Evolutionary conservation across 2,797 vertebrate genomes (phyloP), one percentile per base, ranked within the genome.

Genomic region (Scolopax bukidnonensis): DNA sequence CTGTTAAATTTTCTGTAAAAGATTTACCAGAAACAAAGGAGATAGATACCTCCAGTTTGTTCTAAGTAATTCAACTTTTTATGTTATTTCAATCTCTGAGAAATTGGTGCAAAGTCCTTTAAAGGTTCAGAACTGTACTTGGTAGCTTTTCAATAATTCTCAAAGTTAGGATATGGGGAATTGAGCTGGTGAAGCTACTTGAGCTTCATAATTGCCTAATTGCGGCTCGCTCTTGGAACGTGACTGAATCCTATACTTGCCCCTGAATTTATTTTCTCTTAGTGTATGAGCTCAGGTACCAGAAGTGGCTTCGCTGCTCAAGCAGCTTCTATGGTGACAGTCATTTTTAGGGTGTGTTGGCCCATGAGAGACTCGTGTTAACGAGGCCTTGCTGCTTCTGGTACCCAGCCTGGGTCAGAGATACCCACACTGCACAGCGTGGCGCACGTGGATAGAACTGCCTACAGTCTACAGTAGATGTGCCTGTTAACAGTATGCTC

Each of bases 401-500:
- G 88, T 95, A 93, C 93, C 87, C 86, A 79, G 74, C 51, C 59
- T 21, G 17, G 61, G 83, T 59, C 59, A 61, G 68, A 40, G 43
- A 16, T 11, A 23, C 21, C 16, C 64, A 12, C 82, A 12, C 73
- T 4, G 57, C 36, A 23, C 48, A 53, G 21, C 2, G 80, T 78
- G 45, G 87, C 45, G 84, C 63, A 56, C 2, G 0, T 38, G 47
- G 67, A 25, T 74, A 6, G 18, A 60, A 87, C 78, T 94, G 69
- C 36, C 36, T 36, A 36, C 92, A 73, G 78, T 90, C 64, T 90
- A 75, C 73, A 64, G 93, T 88, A 71, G 82, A 90, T 93, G 60
- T 90, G 67, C 91, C 95, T 96, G 85, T 84, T 94, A 83, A 93
- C 84, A 80, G 79, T 76, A 14, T 90, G 36, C 75, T 96, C 89